A percentile compares a stretch with the other conserved stretches of the same genome.
These are phyloP conservation scores for Pocillopora grandis DNA, from an alignment of 92 coral and sea anemone genomes.

Conservation along the genomic window DNA sequence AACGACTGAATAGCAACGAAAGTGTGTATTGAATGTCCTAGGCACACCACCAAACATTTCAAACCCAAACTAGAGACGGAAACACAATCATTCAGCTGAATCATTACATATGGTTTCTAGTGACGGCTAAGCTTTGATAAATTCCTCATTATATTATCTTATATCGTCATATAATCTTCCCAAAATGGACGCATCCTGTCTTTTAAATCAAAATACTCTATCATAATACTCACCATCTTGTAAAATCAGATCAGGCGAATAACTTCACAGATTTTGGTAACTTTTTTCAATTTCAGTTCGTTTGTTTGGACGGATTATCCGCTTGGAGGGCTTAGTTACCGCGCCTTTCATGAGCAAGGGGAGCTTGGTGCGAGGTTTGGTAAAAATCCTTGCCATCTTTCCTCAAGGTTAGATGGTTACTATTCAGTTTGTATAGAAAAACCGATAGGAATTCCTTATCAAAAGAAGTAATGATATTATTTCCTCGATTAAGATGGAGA, in stretches of 20 bases:
- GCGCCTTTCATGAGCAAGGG: not conserved
- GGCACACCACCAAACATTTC: conserved; percentile 83
- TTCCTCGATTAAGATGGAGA: too few species aligned
- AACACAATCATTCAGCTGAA: not conserved
- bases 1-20: conserved; percentile 91
- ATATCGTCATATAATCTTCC: too few species aligned
- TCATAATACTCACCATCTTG: conserved; percentile 23
- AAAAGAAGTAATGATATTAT: too few species aligned
- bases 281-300: conserved; percentile 3
- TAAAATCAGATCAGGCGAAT: not conserved
- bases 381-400: too few species aligned
- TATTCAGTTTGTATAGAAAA: too few species aligned
- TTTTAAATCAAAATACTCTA: not conserved
- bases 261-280: not conserved
- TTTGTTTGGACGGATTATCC: not conserved
- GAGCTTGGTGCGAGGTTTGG: not conserved
- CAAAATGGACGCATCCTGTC: not conserved
- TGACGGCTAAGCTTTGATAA: too few species aligned
- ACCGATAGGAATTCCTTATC: too few species aligned
- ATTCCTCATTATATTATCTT: too few species aligned
- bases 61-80: conserved; percentile 57
- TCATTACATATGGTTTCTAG: not conserved
- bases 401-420: too few species aligned
- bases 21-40: conserved; percentile 92
- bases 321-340: conserved; percentile 4